Percentiles rank a stretch among this genome's conserved stretches.
These are phyloP conservation scores for Halcyon leucocephala DNA, from an alignment of 2,797 vertebrate genomes.

Conservation along the genomic window DNA sequence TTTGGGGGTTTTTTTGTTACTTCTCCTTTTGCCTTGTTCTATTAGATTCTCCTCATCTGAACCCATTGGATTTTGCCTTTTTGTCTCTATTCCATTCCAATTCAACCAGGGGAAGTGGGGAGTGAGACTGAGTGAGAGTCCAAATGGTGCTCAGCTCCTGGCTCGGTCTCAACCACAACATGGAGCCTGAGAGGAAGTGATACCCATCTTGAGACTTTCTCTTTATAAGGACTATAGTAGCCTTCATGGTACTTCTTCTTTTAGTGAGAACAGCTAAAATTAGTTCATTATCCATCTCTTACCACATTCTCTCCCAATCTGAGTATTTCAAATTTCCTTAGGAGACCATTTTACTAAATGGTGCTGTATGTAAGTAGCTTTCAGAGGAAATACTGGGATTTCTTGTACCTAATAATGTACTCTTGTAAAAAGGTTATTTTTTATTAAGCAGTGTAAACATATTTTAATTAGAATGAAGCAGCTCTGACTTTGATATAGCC, in stretches of 20 bases:
- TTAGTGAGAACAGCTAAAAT: not conserved
- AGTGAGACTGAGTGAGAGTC: too few species aligned
- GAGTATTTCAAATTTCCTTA: not conserved
- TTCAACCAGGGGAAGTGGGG: too few species aligned
- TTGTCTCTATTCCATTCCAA: too few species aligned
- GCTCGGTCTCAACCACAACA: too few species aligned
- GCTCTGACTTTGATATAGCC: conserved; percentile 19
- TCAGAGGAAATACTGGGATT: not conserved
- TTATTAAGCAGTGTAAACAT: conserved; percentile 26
- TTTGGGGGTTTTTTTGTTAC: too few species aligned
- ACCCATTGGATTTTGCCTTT: too few species aligned
- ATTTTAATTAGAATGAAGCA: conserved; percentile 29
- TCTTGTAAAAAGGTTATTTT: conserved; percentile 2
- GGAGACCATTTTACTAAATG: not conserved
- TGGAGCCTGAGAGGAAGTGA: not conserved
- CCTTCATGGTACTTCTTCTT: not conserved
- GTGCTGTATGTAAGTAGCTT: not conserved
- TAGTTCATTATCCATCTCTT: not conserved
- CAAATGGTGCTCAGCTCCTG: not conserved
- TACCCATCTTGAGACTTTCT: not conserved
- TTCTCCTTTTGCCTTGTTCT: too few species aligned
- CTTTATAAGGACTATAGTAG: not conserved
- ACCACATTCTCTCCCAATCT: not conserved
- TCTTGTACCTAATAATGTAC: not conserved
- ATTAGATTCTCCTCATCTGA: too few species aligned